phyloP scores from a whole-genome alignment of 1,140 invertebrate genomes.

The Phenacoccus solenopsis region DNA sequence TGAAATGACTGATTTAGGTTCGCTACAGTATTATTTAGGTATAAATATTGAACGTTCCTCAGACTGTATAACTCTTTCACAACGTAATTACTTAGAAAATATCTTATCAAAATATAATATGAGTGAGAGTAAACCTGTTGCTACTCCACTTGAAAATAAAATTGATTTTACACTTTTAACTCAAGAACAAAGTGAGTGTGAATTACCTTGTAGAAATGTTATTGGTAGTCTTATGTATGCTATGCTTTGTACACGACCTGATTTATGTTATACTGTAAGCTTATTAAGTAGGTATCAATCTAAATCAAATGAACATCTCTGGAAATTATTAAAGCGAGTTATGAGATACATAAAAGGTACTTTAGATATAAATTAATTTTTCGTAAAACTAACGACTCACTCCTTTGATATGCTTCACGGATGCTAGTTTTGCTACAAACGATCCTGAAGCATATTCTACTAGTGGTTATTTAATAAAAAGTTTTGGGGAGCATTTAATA shows the following conservation, averaged over 20 bases:
- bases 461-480: constrained; percentile 7
- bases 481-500: neutral
- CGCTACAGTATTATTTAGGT: constrained; percentile 6
- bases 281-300: constrained; percentile 29
- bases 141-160: neutral
- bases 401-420: constrained; percentile 18
- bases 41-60: constrained; percentile 17
- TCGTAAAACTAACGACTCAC: constrained; percentile 21
- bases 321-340: constrained; percentile 27
- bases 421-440: constrained; percentile 24
- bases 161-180: neutral
- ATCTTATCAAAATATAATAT: neutral
- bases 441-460: constrained; percentile 1
- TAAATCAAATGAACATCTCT: constrained; percentile 25
- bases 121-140: neutral
- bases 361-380: constrained; percentile 22
- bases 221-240: constrained; percentile 31
- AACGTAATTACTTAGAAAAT: neutral
- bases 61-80: neutral
- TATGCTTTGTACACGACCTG: constrained; percentile 27
- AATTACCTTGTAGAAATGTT: constrained; percentile 14
- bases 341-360: constrained; percentile 29
- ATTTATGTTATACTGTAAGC: constrained; percentile 27
- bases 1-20: constrained; percentile 12
- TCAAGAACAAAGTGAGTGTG: constrained; percentile 18